Base-by-base conservation (phyloP, 2,113 vertebrate species). In the Xenopus laevis region DNA sequence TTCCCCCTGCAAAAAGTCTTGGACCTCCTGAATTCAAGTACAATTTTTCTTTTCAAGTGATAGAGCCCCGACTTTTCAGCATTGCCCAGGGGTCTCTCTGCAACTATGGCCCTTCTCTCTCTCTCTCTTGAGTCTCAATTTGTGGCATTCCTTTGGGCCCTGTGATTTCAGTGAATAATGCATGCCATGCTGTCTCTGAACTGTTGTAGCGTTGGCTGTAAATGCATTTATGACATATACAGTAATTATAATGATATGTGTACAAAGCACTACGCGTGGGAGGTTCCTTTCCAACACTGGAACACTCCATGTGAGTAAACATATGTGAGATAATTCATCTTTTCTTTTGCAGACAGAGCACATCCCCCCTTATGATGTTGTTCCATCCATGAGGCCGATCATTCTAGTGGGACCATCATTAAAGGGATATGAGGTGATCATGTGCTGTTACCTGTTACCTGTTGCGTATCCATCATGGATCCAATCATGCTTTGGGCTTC, bases 331-430 rank as follows among this genome's bases (percentile, higher is more conserved):
- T 60, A 46, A 21, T 67, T 44, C 58, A 18, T 16, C n/a, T 40
- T 52, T 74, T 23, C 69, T 69, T 81, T 77, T 77, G 45, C 86
- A 97, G 96, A 91, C 95, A 83, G 96, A 98, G 83, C 95, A 97
- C 2, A 90, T 97, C 62, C 95, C 96, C 33, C 96, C 96, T 0
- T 98, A 97, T n/a, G 96, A 98, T 66, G 96, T 98, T 86, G 96
- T 98, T 68, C 96, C 96, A 80, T 98, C 96, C 86, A 98, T 97
- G 96, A 93, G 96, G 83, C 96, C 96, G 81, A 97, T 98, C 87
- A 96, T 98, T 84, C 91, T 98, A 20, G 96, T 98, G 71, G 96
- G 96, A 62, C 96, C 96, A 0, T 98, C 96, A 7, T 93, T 98
- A 80, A 98, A 98, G 91, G 96, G 96, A 66, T 97, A 97, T 3